Conservation (phyloP, 2,888 invertebrate species). For the Mellilla xanthometata region DNA sequence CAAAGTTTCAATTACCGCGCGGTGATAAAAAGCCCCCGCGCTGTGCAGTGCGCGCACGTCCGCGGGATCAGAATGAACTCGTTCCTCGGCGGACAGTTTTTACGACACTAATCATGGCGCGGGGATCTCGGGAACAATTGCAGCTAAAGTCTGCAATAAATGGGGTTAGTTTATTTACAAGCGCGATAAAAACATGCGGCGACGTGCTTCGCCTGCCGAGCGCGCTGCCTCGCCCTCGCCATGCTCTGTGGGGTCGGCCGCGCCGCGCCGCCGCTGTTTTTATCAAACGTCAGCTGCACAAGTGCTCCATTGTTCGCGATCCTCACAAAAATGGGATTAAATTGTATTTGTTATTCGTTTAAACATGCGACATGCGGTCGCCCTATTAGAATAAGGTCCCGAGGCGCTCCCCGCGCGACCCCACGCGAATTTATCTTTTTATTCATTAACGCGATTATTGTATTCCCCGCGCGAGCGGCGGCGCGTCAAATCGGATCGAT, state of each 20-base stretch:
- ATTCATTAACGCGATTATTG: conserved; percentile 68
- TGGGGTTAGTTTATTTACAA: conserved; percentile 23
- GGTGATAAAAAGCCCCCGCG: no score
- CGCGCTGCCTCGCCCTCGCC: conserved; percentile 34
- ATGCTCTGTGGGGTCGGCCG: conserved; percentile 5
- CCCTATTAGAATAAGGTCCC: conserved; percentile 30
- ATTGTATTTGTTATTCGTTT: conserved; percentile 45
- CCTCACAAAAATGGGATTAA: conserved; percentile 59
- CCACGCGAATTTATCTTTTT: conserved; percentile 59
- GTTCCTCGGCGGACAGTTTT: background rate
- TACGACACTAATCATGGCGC: conserved; percentile 11
- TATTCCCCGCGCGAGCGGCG: conserved; percentile 54
- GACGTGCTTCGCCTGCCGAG: conserved; percentile 28
- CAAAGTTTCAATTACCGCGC: no score
- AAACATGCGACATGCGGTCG: conserved; percentile 34
- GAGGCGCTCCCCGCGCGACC: conserved; percentile 38
- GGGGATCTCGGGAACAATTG: conserved; percentile 14
- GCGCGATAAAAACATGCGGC: conserved; percentile 24
- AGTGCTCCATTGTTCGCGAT: conserved; percentile 59
- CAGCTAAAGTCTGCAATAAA: conserved; percentile 4
- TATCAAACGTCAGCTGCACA: conserved; percentile 74
- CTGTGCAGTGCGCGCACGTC: background rate
- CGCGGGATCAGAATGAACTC: background rate
- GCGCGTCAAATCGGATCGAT: conserved; percentile 71
- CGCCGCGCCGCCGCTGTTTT: conserved; percentile 44